Evolutionary conservation across 2,888 invertebrate species (phyloP).

Genomic region (Dryobotodes eremita): DNA sequence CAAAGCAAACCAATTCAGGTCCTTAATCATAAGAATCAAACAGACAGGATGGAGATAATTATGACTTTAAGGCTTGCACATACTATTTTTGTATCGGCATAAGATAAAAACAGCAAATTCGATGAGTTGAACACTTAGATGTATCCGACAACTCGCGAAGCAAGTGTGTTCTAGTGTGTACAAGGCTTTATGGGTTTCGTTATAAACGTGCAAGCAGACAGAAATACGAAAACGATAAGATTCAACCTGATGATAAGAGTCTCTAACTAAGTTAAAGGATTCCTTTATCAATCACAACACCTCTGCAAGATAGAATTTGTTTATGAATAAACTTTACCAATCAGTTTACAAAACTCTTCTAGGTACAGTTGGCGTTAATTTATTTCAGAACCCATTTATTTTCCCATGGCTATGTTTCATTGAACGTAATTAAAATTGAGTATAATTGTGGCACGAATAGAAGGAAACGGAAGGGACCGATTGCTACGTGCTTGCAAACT

Average conservation of each 20-base stretch:
- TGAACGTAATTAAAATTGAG: conserved; percentile 62
- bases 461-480: conserved; percentile 50
- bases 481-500: conserved; percentile 60
- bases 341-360: conserved; percentile 33
- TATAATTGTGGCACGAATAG: conserved; percentile 44
- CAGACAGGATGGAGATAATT: not conserved
- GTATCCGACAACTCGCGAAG: not conserved
- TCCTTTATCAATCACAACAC: conserved; percentile 39
- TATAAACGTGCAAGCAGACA: no score
- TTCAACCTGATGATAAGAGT: not conserved
- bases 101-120: not conserved
- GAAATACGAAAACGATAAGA: not conserved
- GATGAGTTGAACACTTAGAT: not conserved
- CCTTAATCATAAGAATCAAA: not conserved
- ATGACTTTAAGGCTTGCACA: not conserved
- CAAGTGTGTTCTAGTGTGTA: not conserved
- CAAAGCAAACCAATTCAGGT: not conserved
- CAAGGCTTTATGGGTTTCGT: no score
- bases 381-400: conserved; percentile 45
- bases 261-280: not conserved
- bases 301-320: conserved; percentile 29
- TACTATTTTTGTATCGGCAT: not conserved
- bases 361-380: conserved; percentile 26
- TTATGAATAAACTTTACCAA: conserved; percentile 54
- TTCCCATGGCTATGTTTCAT: conserved; percentile 40